Evolutionary conservation across 2,113 vertebrate species (phyloP).

Genomic region (Fregetta grallaria): DNA sequence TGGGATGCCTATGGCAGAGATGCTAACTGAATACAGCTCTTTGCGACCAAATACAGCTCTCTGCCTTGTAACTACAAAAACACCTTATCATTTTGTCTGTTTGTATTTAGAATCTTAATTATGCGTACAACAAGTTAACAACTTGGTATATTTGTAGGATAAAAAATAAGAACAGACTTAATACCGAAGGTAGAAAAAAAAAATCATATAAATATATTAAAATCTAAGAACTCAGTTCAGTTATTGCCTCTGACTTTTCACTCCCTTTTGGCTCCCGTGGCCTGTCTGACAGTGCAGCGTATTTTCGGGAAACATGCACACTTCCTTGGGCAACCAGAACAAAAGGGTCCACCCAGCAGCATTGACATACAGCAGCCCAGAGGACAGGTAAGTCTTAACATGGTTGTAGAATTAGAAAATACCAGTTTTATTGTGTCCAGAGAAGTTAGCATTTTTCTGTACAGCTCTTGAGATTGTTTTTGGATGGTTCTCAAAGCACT

Average conservation of each 20-base stretch:
- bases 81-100: background rate
- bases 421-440: background rate
- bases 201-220: background rate
- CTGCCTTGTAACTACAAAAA: background rate
- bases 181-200: background rate
- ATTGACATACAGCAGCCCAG: background rate
- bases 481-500: slow-evolving; percentile 45
- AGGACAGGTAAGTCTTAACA: background rate
- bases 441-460: background rate
- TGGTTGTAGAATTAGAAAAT: background rate
- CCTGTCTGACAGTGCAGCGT: background rate
- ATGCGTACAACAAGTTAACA: background rate
- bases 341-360: background rate
- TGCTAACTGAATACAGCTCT: background rate
- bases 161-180: background rate
- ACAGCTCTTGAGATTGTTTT: background rate
- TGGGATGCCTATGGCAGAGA: background rate
- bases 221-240: background rate
- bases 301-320: background rate
- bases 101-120: background rate
- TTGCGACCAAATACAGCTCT: background rate
- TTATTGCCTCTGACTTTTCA: background rate
- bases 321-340: background rate
- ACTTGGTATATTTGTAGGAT: background rate
- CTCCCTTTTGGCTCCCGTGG: background rate